Percentiles rank a stretch among this genome's conserved stretches.
phyloP scores from a whole-genome alignment of 2,797 vertebrate species.

The Alosa sapidissima region DNA sequence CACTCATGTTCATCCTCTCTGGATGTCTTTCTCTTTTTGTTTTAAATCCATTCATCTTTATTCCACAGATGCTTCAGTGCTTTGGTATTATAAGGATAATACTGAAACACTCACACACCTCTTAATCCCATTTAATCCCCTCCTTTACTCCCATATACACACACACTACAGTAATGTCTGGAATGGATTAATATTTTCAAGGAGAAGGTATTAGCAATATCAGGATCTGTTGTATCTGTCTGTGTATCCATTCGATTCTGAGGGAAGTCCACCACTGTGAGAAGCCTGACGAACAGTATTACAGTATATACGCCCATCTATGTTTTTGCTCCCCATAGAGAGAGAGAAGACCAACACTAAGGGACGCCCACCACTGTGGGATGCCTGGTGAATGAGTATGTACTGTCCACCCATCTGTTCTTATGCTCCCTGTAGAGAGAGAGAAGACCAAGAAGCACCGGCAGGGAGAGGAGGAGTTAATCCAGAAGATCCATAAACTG shows the following conservation, averaged over 20 bases:
- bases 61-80: neutral
- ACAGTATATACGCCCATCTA: no score
- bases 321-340: no score
- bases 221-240: neutral
- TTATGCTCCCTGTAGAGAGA: slow-evolving; percentile 75
- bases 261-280: no score
- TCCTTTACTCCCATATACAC: neutral
- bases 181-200: no score
- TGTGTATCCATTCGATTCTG: no score
- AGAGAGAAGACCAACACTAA: no score
- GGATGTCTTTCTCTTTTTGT: neutral
- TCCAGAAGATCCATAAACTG: slow-evolving; percentile 95
- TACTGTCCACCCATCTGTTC: neutral
- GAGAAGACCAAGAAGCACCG: slow-evolving; percentile 87
- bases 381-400: neutral
- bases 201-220: neutral
- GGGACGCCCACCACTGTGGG: neutral
- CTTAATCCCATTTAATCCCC: neutral
- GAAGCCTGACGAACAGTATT: no score
- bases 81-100: neutral
- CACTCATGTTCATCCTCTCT: neutral
- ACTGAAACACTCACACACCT: neutral
- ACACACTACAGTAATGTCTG: neutral
- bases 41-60: neutral
- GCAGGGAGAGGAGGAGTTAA: slow-evolving; percentile 90